Conservation (phyloP, 2,797 vertebrate genomes). For the Hydrophis major region DNA sequence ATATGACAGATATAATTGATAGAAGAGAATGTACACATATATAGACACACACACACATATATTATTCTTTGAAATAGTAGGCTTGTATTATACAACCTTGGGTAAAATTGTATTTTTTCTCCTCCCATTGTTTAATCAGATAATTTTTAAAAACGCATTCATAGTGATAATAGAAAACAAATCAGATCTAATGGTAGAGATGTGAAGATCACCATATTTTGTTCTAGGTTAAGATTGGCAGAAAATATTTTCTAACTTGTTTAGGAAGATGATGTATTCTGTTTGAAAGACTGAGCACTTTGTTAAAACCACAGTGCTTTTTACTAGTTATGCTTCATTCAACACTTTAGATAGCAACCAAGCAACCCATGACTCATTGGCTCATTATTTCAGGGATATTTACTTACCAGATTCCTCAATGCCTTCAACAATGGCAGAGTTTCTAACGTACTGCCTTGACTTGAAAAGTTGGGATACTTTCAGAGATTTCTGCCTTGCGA, state of each 20-base stretch:
- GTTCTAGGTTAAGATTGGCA: not conserved
- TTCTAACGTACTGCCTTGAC: not conserved
- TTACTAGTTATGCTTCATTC: not conserved
- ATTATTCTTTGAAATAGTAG: too few relatives aligned
- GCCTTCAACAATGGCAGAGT: not conserved
- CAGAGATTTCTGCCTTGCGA: not conserved
- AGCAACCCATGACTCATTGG: not conserved
- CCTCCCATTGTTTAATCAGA: too few relatives aligned
- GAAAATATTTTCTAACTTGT: not conserved
- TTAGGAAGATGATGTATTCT: not conserved
- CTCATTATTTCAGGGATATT: not conserved
- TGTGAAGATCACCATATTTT: not conserved
- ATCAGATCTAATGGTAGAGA: too few relatives aligned
- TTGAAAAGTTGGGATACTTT: not conserved
- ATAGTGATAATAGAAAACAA: too few relatives aligned
- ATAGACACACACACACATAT: too few relatives aligned
- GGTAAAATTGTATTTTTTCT: too few relatives aligned
- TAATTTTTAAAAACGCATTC: too few relatives aligned
- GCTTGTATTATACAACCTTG: too few relatives aligned
- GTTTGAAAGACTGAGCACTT: not conserved
- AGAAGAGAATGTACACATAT: not conserved
- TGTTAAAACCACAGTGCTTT: not conserved
- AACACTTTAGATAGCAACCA: not conserved
- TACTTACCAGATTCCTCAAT: not conserved
- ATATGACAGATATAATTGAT: not conserved